Evolutionary conservation across 2,888 invertebrate species (phyloP), one percentile per base, ranked within the genome.

Genomic region (Archips xylosteana): DNA sequence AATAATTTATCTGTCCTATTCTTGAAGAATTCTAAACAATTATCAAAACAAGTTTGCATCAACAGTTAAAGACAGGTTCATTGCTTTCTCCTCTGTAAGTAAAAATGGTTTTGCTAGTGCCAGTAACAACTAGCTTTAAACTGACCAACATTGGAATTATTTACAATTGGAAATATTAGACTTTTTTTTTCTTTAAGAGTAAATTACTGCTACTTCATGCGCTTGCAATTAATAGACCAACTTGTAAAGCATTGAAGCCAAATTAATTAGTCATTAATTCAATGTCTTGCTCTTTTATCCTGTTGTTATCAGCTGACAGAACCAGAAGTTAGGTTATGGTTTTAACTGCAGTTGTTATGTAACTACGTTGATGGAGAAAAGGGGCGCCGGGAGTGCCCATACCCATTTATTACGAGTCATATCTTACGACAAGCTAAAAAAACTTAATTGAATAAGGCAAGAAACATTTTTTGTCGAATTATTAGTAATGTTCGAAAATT

Each of bases 301-400:
- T 70, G 70, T 70, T 75, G 71, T 71, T 74, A 75, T 71, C 64
- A 47, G 13, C 70, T 71, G 74, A 71, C 64, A 47, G 13, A 9
- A 69, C 59, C 59, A 69, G 49, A 74, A 74, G 62, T 59, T 73
- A 88, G 89, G 89, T 89, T 89, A 89, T 82, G 80, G 78, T 73
- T 89, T 88, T 82, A 79, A 78, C 74, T 79, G 69, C 74, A 78
- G 75, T 73, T 80, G 85, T 90, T 90, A 90, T 89, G 88, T 90
- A 90, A 90, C 83, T 76, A 6, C 63, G 76, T 71, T 39, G 15
- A 57, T 66, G 70, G 60, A 49, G n/a, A 12, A 70, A 51, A 36
- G 36, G 49, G 9, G 2, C 32, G 10, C 23, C 32, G 32, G 12
- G 32, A 5, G 10, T 32, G 23, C 57, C 23, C 12, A 12, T 12